These are phyloP conservation scores for Ormyrus rosae DNA, from an alignment of 2,888 invertebrate genomes.

Conservation along the genomic window DNA sequence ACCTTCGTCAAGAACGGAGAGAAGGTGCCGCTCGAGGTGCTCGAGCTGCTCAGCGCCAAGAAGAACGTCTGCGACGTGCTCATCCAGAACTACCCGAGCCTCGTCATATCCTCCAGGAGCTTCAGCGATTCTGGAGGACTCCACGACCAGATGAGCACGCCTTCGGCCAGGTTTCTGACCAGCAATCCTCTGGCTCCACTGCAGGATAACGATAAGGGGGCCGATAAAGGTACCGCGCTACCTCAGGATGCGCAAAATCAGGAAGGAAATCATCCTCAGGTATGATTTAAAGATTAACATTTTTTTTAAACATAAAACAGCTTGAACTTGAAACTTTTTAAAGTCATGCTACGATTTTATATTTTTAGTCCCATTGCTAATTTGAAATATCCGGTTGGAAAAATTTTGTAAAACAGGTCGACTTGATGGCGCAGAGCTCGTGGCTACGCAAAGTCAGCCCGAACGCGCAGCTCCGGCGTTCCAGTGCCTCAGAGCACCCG, in stretches of 20 bases:
- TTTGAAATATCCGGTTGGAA: too few relatives aligned
- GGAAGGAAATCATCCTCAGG: slow-evolving; percentile 15
- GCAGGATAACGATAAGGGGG: not conserved
- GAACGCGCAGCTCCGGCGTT: slow-evolving; percentile 71
- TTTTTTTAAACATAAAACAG: too few relatives aligned
- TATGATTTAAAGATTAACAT: not conserved
- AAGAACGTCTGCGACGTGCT: slow-evolving; percentile 85
- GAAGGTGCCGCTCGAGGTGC: slow-evolving; percentile 85
- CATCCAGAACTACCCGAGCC: slow-evolving; percentile 85
- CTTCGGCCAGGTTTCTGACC: slow-evolving; percentile 67
- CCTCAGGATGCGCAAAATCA: not conserved
- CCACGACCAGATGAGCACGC: slow-evolving; percentile 73
- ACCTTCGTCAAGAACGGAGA: slow-evolving; percentile 89
- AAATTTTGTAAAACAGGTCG: slow-evolving; percentile 56
- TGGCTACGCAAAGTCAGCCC: slow-evolving; percentile 77
- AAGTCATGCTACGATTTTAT: too few relatives aligned
- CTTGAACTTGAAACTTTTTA: too few relatives aligned
- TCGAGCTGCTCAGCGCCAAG: slow-evolving; percentile 83
- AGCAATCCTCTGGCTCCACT: slow-evolving; percentile 68
- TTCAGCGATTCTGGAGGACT: slow-evolving; percentile 82
- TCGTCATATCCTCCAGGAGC: slow-evolving; percentile 84
- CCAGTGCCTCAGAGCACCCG: slow-evolving; percentile 72
- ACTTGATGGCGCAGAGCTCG: slow-evolving; percentile 66
- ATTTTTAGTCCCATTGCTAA: too few relatives aligned
- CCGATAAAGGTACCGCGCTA: not conserved